A percentile compares a stretch with the other conserved stretches of the same genome.
Evolutionary conservation across 1,140 invertebrate species (phyloP).

Genomic region (Catajapyx aquilonaris): DNA sequence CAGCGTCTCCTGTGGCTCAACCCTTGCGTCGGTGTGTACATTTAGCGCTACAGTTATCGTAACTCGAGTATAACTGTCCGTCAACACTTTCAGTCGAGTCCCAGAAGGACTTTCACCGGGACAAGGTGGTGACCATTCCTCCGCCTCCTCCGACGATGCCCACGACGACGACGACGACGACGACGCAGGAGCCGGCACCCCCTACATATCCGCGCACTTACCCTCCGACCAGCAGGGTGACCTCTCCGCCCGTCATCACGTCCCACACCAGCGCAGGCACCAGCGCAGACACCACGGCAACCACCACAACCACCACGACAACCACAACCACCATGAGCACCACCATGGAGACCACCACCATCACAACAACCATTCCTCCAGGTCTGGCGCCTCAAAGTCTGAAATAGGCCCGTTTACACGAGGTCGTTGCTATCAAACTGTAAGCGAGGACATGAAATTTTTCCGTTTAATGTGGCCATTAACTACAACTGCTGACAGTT

Average conservation of each 20-base stretch:
- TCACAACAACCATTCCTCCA: conserved; percentile 10
- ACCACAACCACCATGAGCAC: conserved; percentile 15
- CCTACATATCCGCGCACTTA: conserved; percentile 17
- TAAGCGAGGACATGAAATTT: background rate
- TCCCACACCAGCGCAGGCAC: conserved; percentile 13
- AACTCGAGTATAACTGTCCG: background rate
- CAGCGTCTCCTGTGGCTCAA: conserved; percentile 76
- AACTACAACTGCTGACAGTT: conserved; percentile 3
- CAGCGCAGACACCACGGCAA: conserved; percentile 22
- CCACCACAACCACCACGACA: conserved; percentile 21
- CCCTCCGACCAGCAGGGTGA: conserved; percentile 12
- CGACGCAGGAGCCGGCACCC: conserved; percentile 9
- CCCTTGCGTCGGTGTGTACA: conserved; percentile 74
- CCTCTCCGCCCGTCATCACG: conserved; percentile 18
- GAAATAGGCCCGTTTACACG: background rate
- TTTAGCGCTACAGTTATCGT: too few relatives aligned
- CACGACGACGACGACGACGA: conserved; percentile 10
- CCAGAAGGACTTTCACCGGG: conserved; percentile 66
- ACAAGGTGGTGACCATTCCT: conserved; percentile 26
- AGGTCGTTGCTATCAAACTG: background rate
- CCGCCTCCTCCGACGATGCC: conserved; percentile 22
- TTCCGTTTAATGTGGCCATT: background rate
- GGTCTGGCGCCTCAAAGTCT: background rate
- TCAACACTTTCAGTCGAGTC: conserved; percentile 47
- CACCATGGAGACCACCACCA: conserved; percentile 15